Evolutionary conservation across 2,113 vertebrate species (phyloP).

Genomic region (Pogona vitticeps): DNA sequence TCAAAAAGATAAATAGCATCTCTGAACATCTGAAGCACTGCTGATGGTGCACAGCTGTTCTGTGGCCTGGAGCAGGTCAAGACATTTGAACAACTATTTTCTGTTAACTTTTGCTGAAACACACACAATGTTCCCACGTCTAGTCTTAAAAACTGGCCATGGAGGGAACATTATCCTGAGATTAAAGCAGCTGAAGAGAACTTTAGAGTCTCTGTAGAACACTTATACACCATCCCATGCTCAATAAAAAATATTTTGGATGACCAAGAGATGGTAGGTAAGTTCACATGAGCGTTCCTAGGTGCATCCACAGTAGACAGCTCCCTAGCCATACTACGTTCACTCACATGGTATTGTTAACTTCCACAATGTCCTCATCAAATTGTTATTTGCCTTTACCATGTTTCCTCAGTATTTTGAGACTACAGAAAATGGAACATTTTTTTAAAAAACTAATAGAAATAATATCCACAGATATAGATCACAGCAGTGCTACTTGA

Average conservation of each 20-base stretch:
- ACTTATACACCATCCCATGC: too few relatives aligned
- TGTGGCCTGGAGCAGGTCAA: background rate
- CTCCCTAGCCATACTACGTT: background rate
- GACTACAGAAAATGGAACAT: background rate
- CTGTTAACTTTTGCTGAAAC: background rate
- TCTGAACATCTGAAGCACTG: background rate
- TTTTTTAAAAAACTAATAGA: background rate
- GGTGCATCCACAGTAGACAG: background rate
- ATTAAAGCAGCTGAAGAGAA: background rate
- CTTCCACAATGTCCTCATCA: background rate
- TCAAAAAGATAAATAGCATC: slow-evolving; percentile 1
- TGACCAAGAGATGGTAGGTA: background rate
- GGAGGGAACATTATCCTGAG: background rate
- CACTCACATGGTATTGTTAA: background rate
- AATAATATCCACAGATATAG: background rate
- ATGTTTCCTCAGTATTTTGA: background rate
- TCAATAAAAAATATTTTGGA: background rate
- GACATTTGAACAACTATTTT: background rate
- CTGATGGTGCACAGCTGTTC: background rate
- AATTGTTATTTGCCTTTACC: background rate
- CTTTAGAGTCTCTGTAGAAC: background rate
- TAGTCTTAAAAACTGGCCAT: background rate
- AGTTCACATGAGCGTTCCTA: background rate
- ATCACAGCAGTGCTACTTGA: background rate
- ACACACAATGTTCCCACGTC: background rate